These are phyloP conservation scores for Lycia hirtaria DNA, from an alignment of 2,888 invertebrate species.

Conservation along the genomic window DNA sequence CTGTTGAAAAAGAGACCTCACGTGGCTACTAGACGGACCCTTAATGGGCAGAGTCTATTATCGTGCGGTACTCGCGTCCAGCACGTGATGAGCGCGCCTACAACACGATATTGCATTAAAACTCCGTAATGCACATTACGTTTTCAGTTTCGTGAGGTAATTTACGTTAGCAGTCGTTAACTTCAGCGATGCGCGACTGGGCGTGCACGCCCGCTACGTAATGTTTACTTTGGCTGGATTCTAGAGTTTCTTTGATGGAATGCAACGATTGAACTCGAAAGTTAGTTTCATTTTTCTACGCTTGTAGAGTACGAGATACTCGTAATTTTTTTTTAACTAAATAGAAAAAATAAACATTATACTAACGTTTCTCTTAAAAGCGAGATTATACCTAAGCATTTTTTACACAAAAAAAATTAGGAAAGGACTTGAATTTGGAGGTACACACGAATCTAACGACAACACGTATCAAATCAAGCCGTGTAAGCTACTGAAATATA, in stretches of 20 bases:
- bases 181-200: conserved; percentile 8
- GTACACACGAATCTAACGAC: too few species aligned
- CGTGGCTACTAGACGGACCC: too few species aligned
- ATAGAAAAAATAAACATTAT: too few species aligned
- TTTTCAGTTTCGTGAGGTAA: conserved; percentile 20
- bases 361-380: too few species aligned
- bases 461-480: too few species aligned
- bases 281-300: conserved; percentile 3
- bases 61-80: conserved; percentile 60
- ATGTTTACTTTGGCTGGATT: conserved; percentile 19
- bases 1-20: too few species aligned
- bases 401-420: too few species aligned
- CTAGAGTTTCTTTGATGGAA: conserved; percentile 16
- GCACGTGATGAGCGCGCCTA: conserved; percentile 39
- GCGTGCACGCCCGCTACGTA: conserved; percentile 17
- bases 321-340: too few species aligned
- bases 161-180: conserved; percentile 11
- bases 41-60: conserved; percentile 76
- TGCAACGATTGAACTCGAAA: conserved; percentile 19
- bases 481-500: too few species aligned
- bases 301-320: not conserved
- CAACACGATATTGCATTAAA: conserved; percentile 32
- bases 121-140: conserved; percentile 18
- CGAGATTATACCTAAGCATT: too few species aligned
- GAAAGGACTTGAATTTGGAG: too few species aligned